A percentile compares a stretch with the other conserved stretches of the same genome.
These are phyloP conservation scores for Yponomeuta cagnagella DNA, from an alignment of 2,888 invertebrate genomes.

Conservation along the genomic window DNA sequence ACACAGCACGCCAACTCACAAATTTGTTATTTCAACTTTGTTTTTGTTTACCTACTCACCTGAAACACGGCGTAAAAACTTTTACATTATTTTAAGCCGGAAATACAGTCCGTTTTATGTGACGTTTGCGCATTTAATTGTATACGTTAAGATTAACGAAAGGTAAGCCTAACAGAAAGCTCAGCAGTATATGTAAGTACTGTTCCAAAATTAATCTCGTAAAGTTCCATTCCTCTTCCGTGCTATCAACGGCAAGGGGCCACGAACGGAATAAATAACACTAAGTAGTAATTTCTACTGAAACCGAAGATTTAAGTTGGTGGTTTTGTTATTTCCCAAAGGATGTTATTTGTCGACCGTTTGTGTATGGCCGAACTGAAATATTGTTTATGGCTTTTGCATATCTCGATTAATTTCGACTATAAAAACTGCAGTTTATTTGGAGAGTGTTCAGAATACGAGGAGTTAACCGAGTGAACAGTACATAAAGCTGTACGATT, in stretches of 20 bases:
- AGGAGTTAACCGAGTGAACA: constrained; percentile 53
- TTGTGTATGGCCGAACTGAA: background rate
- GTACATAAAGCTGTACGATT: constrained; percentile 64
- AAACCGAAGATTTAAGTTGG: background rate
- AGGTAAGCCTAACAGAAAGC: background rate
- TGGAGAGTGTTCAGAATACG: background rate
- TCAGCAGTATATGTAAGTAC: background rate
- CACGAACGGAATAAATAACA: background rate
- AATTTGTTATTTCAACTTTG: constrained; percentile 7
- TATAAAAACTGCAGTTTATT: constrained; percentile 3
- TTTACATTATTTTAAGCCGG: background rate
- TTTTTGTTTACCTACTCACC: background rate
- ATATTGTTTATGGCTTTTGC: background rate
- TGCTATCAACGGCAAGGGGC: background rate
- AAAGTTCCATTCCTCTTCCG: background rate
- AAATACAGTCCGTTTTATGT: background rate
- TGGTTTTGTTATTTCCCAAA: background rate
- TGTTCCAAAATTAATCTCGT: background rate
- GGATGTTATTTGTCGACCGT: background rate
- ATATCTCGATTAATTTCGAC: background rate
- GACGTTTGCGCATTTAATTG: background rate
- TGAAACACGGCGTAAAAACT: background rate
- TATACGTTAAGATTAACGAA: background rate
- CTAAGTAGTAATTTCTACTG: background rate
- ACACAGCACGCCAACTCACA: constrained; percentile 4